Evolutionary conservation across 1,140 invertebrate genomes (phyloP).

Genomic region (Meloidogyne floridensis): DNA sequence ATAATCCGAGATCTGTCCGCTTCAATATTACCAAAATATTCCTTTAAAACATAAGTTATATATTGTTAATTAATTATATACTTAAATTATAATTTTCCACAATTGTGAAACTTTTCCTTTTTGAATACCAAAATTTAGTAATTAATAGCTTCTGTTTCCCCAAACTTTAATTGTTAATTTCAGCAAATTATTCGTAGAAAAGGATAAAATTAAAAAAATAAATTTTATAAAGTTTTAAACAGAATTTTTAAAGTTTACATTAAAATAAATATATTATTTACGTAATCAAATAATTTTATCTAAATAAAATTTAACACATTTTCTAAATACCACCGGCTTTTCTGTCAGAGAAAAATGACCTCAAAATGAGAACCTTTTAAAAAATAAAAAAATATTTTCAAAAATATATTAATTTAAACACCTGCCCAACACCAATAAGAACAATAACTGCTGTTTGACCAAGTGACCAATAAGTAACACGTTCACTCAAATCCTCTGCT

Average conservation of each 20-base stretch:
- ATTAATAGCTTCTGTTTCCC: too few relatives aligned
- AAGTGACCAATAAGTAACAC: slow-evolving; percentile 88
- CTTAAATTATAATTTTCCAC: too few relatives aligned
- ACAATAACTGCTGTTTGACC: slow-evolving; percentile 84
- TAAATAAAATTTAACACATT: neutral
- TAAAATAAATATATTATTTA: slow-evolving; percentile 5
- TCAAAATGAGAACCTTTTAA: slow-evolving; percentile 35
- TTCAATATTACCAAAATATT: too few relatives aligned
- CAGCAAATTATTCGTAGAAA: too few relatives aligned
- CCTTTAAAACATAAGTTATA: too few relatives aligned
- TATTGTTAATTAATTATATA: too few relatives aligned
- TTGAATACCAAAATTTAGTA: too few relatives aligned
- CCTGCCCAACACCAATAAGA: slow-evolving; percentile 82
- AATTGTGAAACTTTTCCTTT: too few relatives aligned
- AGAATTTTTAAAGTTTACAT: neutral
- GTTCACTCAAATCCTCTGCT: slow-evolving; percentile 90
- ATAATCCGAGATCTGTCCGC: too few relatives aligned
- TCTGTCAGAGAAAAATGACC: slow-evolving; percentile 45
- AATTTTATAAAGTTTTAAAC: too few relatives aligned
- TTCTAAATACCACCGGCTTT: slow-evolving; percentile 18
- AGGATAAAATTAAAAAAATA: too few relatives aligned
- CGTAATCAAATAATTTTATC: slow-evolving; percentile 6
- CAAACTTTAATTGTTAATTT: too few relatives aligned
- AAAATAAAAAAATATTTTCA: slow-evolving; percentile 37
- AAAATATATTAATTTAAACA: slow-evolving; percentile 65